Evolutionary conservation across 2,888 invertebrate genomes (phyloP), one percentile per base, ranked within the genome.

Genomic region (Noctua janthe): DNA sequence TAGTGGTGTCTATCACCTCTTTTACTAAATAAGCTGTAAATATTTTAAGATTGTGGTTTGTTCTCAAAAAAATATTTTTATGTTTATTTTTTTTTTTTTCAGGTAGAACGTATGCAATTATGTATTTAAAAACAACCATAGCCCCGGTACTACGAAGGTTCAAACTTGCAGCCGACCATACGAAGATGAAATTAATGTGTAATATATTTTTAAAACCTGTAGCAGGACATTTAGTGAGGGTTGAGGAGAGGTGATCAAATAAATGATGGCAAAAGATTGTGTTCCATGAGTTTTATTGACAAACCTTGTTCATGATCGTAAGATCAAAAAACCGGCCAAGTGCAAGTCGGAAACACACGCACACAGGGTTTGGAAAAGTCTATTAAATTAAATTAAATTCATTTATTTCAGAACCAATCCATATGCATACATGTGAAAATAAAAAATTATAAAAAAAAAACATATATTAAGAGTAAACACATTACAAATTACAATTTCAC

Each of bases 101-200:
- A 69, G 69, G 69, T 47, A 69, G n/a, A 69, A 47, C 47, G 8
- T 69, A 69, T 3, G 69, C 69, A 69, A 15, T 69, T 3, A 69
- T 69, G 47, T 69, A n/a, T n/a, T 17, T 69, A n/a, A 69, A 69
- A 13, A 8, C 47, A 69, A 47, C 47, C n/a, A 69, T 69, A n/a
- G 69, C 69, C 69, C 47, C 15, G 47, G 10, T 47, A 69, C 15
- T 69, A n/a, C 69, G 69, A 1, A 69, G 47, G 17, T 69, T 69
- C 17, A 69, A 69, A 69, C 17, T 69, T 47, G 8, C n/a, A n/a
- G 69, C 69, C n/a, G 69, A 69, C n/a, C 69, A 17, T 13, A 47
- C 47, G n/a, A 69, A 69, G 69, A 47, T 69, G 43, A 69, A 69
- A 69, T 2, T 69, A n/a, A 69, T 17, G n/a, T 69, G 43, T 47